Base-by-base conservation (phyloP, 2,113 vertebrate species). In the Rhynchopsitta pachyrhyncha region DNA sequence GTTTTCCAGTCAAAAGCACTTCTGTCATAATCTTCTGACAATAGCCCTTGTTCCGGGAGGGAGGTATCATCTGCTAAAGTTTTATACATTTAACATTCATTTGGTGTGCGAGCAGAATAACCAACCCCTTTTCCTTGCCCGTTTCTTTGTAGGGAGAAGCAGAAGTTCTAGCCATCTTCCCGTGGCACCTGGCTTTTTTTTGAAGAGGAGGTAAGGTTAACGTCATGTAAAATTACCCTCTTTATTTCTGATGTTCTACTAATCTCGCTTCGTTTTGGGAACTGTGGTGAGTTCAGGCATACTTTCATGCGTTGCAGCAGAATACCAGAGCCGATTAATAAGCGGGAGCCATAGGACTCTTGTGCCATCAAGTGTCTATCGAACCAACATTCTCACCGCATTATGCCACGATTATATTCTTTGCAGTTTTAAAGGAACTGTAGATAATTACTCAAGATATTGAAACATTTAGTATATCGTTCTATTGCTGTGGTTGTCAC, bases 401-500 rank as follows among this genome's bases (percentile, higher is more conserved):
- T 91, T 88, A 69, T 78, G 63, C 95, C 42, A 47, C 78, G 94
- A 2, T 87, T 82, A 79, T 90, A 49, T 86, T 66, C 82, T 41
- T 52, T 81, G 86, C 79, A 49, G 28, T 94, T 96, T 94, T 92
- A 86, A 86, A 87, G 75, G 82, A 79, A 41, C 91, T 91, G 93
- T 78, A 92, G 95, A 96, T 95, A 95, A 93, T 95, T 95, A 90
- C 73, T 91, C 49, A 53, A 96, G 96, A 96, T 93, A 88, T 8
- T 68, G 95, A 94, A 96, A 93, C 91, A 60, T 89, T 97, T 93
- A 88, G 90, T 91, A 83, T 96, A 82, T 86, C 89, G 70, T 92
- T 96, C 89, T 86, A 35, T 92, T 37, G 95, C 96, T 68, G 93
- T 97, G 98, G 93, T 90, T 98, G 98, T 98, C 98, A 97, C 88